A percentile compares a stretch with the other conserved stretches of the same genome.
phyloP scores from a whole-genome alignment of 2,888 invertebrate genomes.

The Nomada goodeniana region DNA sequence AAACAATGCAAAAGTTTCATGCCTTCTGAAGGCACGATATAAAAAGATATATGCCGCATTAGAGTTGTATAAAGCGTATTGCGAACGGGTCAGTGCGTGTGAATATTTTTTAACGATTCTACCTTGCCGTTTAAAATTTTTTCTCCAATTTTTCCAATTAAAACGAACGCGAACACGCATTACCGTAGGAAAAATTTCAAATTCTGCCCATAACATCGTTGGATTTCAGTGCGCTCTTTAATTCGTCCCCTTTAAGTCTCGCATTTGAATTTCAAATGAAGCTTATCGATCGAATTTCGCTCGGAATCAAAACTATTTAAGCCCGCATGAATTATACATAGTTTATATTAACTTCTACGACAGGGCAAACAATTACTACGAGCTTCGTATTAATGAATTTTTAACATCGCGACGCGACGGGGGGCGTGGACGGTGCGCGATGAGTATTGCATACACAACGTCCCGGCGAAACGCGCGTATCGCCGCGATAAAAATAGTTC shows the following conservation, averaged over 20 bases:
- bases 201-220: conserved; percentile 9
- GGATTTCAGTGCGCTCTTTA: conserved; percentile 30
- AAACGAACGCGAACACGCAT: not conserved
- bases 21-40: conserved; percentile 35
- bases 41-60: conserved; percentile 2
- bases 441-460: not conserved
- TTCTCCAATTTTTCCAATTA: not conserved
- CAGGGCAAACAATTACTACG: conserved; percentile 55
- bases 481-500: not conserved
- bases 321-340: conserved; percentile 71
- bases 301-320: conserved; percentile 67
- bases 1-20: conserved; percentile 62
- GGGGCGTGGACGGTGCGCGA: conserved; percentile 5
- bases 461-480: conserved; percentile 10
- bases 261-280: conserved; percentile 72
- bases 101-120: not conserved
- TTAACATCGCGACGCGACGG: conserved; percentile 20
- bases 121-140: not conserved
- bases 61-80: conserved; percentile 2
- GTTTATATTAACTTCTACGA: conserved; percentile 61
- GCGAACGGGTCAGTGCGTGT: not conserved
- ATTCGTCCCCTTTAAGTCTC: conserved; percentile 57
- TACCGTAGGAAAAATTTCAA: conserved; percentile 1
- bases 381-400: conserved; percentile 57
- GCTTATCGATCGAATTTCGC: conserved; percentile 62